phyloP scores from a whole-genome alignment of 2,113 vertebrate species.

The Saccopteryx bilineata region DNA sequence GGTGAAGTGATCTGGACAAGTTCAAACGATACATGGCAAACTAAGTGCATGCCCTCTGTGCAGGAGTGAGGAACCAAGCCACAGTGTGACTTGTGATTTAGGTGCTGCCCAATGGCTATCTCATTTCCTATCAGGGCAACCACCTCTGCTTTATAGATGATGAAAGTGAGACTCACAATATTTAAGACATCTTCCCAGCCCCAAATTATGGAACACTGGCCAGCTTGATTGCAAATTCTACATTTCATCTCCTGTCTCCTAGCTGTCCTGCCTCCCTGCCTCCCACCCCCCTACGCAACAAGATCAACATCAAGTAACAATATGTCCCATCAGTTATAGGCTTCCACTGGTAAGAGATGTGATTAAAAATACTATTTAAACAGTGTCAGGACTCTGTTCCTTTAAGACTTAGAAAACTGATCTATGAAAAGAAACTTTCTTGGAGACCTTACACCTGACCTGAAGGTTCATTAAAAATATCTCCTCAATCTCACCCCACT shows the following conservation, averaged over 20 bases:
- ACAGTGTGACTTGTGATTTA: neutral
- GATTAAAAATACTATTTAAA: neutral
- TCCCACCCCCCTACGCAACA: neutral
- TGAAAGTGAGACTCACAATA: neutral
- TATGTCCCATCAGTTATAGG: neutral
- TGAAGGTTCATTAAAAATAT: slow-evolving; percentile 79
- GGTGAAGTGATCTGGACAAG: neutral
- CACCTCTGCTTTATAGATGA: neutral
- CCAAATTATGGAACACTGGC: neutral
- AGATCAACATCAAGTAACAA: neutral
- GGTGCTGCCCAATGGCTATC: neutral
- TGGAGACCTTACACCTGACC: slow-evolving; percentile 71
- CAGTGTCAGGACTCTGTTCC: slow-evolving; percentile 42
- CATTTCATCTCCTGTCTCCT: neutral
- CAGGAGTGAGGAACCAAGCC: neutral
- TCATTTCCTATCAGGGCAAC: neutral
- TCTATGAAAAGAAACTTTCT: slow-evolving; percentile 62
- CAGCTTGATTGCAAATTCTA: neutral
- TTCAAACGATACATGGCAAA: neutral
- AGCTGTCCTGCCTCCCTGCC: neutral
- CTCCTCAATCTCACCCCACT: slow-evolving; percentile 53
- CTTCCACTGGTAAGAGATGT: neutral
- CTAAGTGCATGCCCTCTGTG: no score
- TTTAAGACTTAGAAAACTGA: slow-evolving; percentile 73
- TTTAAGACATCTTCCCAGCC: neutral